phyloP scores from a whole-genome alignment of 2,888 invertebrate species.

The Pyrrhopygopsis socrates region DNA sequence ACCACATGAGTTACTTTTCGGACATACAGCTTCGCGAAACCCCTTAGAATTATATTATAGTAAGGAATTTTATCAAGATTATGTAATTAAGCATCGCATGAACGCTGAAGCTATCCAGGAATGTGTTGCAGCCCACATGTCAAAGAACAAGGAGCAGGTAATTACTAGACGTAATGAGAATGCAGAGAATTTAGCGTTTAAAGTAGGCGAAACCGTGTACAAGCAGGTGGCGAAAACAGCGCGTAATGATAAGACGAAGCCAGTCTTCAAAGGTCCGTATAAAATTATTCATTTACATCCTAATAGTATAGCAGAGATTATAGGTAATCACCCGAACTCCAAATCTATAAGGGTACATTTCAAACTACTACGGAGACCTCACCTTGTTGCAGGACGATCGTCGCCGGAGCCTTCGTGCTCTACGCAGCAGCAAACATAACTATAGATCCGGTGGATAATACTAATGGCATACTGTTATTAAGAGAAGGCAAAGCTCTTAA shows the following conservation, averaged over 20 bases:
- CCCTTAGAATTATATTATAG: constrained; percentile 86
- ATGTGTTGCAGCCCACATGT: constrained; percentile 56
- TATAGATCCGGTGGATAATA: constrained; percentile 27
- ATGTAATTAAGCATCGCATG: constrained; percentile 96
- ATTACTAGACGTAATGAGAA: constrained; percentile 67
- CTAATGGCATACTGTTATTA: constrained; percentile 25
- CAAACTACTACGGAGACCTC: constrained; percentile 55
- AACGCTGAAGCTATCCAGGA: constrained; percentile 75
- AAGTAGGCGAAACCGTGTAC: constrained; percentile 81
- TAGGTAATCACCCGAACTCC: constrained; percentile 65
- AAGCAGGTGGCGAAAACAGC: constrained; percentile 85
- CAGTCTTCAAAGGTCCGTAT: constrained; percentile 64
- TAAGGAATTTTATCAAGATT: constrained; percentile 96
- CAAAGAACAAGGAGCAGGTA: constrained; percentile 62
- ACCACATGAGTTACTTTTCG: constrained; percentile 84
- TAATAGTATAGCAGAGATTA: constrained; percentile 60
- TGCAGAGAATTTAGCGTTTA: constrained; percentile 70
- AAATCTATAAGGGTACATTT: constrained; percentile 70
- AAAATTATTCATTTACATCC: constrained; percentile 65
- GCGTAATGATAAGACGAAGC: constrained; percentile 72
- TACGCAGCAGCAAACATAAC: constrained; percentile 26
- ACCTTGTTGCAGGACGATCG: constrained; percentile 60
- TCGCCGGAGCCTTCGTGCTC: constrained; percentile 29
- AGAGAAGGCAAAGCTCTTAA: constrained; percentile 30
- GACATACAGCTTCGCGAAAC: constrained; percentile 84